These are phyloP conservation scores for Odontamblyopus lacepedii DNA, from an alignment of 2,797 vertebrate genomes.

Conservation along the genomic window DNA sequence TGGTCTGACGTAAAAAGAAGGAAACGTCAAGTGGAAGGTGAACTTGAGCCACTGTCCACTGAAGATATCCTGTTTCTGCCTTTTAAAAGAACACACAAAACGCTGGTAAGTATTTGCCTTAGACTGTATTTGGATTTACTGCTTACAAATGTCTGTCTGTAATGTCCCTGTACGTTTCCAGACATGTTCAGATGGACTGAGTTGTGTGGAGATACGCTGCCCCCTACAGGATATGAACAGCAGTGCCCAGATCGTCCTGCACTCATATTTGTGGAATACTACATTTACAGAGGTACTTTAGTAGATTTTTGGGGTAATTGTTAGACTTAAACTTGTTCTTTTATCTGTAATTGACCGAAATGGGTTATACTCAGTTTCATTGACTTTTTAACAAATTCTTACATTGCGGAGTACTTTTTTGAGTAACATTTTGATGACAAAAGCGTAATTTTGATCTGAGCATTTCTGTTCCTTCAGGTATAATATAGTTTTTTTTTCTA, in stretches of 20 bases:
- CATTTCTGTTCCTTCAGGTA: too few relatives aligned
- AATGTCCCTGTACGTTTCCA: slow-evolving; percentile 47
- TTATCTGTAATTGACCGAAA: too few relatives aligned
- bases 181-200: slow-evolving; percentile 82
- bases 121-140: not conserved
- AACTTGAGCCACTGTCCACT: slow-evolving; percentile 66
- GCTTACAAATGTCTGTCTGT: not conserved
- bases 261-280: slow-evolving; percentile 85
- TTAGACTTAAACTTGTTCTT: too few relatives aligned
- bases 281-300: slow-evolving; percentile 85
- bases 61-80: slow-evolving; percentile 74
- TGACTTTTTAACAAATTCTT: too few relatives aligned
- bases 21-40: slow-evolving; percentile 80
- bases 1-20: slow-evolving; percentile 59
- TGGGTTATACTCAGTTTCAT: too few relatives aligned
- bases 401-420: too few relatives aligned
- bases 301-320: too few relatives aligned
- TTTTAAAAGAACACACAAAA: slow-evolving; percentile 83
- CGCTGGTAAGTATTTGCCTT: slow-evolving; percentile 73
- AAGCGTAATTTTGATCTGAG: too few relatives aligned
- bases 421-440: too few relatives aligned
- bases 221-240: slow-evolving; percentile 87
- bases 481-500: too few relatives aligned
- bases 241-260: slow-evolving; percentile 77
- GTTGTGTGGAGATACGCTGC: slow-evolving; percentile 84